These are phyloP conservation scores for Aegotheles bennettii DNA, from an alignment of 2,113 vertebrate genomes.

Conservation along the genomic window DNA sequence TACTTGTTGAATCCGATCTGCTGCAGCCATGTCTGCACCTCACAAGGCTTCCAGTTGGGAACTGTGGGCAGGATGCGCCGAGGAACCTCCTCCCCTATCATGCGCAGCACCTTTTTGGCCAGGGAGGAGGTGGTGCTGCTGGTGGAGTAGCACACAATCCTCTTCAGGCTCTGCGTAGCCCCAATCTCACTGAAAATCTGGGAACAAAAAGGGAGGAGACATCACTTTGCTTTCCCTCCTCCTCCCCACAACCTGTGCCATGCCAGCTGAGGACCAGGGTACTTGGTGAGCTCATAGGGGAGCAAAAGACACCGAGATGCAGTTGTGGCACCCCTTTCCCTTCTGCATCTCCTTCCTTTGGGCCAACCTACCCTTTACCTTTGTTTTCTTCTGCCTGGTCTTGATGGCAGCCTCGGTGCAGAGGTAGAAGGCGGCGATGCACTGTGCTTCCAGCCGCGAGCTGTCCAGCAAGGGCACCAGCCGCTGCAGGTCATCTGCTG, in stretches of 20 bases:
- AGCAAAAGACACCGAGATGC: background rate
- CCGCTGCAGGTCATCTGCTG: conserved; percentile 88
- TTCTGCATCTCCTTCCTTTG: background rate
- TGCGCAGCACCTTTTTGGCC: conserved; percentile 84
- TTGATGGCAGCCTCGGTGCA: conserved; percentile 92
- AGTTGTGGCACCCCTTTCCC: background rate
- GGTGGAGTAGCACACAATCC: conserved; percentile 90
- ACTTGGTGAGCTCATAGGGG: background rate
- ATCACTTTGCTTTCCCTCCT: background rate
- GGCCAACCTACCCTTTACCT: conserved; percentile 74
- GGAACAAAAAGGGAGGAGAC: background rate
- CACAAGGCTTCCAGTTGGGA: conserved; percentile 91
- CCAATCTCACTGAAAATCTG: conserved; percentile 95
- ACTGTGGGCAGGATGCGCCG: conserved; percentile 85
- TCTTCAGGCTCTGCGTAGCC: conserved; percentile 91
- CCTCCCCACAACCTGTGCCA: accelerated
- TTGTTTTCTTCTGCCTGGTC: conserved; percentile 89
- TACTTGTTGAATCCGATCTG: conserved; percentile 89
- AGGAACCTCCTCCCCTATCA: conserved; percentile 90
- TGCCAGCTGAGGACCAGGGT: background rate
- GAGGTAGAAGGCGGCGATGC: conserved; percentile 94
- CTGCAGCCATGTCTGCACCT: conserved; percentile 94
- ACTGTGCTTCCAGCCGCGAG: conserved; percentile 89
- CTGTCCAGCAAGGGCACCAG: conserved; percentile 90
- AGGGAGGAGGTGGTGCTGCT: conserved; percentile 85